These are phyloP conservation scores for Anarhynchus alexandrinus DNA, from an alignment of 2,113 vertebrate genomes.

Conservation along the genomic window DNA sequence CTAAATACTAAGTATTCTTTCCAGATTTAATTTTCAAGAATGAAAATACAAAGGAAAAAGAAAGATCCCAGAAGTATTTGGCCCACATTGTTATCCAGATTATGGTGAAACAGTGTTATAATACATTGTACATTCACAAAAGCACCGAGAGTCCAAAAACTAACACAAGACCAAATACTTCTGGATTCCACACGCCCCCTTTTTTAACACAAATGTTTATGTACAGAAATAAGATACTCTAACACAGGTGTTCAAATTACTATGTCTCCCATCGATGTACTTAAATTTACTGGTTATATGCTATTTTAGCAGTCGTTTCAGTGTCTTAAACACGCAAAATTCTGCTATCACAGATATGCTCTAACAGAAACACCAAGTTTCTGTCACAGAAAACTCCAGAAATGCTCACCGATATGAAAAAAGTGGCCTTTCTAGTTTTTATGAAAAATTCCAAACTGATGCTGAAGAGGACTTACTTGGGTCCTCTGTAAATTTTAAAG, in stretches of 20 bases:
- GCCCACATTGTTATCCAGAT: accelerated
- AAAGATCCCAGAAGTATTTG: background rate
- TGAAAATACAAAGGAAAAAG: background rate
- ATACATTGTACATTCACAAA: background rate
- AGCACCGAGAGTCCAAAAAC: background rate
- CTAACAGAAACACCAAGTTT: background rate
- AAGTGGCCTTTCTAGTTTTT: background rate
- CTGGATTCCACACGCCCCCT: background rate
- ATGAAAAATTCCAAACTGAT: background rate
- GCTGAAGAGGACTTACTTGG: background rate
- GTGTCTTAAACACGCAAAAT: background rate
- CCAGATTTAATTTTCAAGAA: background rate
- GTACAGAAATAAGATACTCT: background rate
- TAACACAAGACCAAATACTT: background rate
- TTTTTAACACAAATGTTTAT: background rate
- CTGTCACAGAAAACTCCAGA: background rate
- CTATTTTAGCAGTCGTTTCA: background rate
- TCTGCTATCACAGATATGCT: background rate
- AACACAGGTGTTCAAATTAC: background rate
- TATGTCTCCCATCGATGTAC: background rate
- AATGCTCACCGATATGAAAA: background rate
- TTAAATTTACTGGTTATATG: background rate
- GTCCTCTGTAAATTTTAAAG: background rate
- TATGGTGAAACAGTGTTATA: background rate
- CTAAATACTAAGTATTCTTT: background rate